Base-by-base conservation (phyloP, 2,113 vertebrate genomes). In the Mobula birostris region DNA sequence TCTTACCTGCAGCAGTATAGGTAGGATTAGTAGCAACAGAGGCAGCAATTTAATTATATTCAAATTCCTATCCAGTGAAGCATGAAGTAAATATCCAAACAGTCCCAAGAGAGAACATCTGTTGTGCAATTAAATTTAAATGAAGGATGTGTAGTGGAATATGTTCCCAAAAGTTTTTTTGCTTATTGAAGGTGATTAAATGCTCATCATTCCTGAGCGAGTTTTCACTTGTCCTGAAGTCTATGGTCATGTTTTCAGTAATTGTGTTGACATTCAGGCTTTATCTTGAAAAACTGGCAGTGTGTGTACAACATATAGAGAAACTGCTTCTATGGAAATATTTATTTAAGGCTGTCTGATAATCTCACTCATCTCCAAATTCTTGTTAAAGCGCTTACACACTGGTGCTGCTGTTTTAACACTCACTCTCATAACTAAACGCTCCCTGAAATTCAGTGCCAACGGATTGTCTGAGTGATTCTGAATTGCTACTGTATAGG, bases 211-310 rank as follows among this genome's bases (percentile, higher is more conserved):
- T 92, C n/a, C 88, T 19, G 8, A n/a, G 36, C 66, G 21, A 92
- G 66, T 63, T n/a, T 72, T 92, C 88, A 92, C 32, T 92, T 70
- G 66, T 40, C 66, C 88, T 92, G 66, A n/a, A 70, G 88, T 92
- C 21, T 36, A 63, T 21, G 88, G 32, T 24, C 7, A 6, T 91
- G 66, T 70, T n/a, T 70, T 72, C 66, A 70, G 88, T 70, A 24
- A n/a, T 63, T 70, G 63, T 92, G 66, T 70, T 40, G 66, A 70
- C 88, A 92, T 92, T 92, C 66, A 87, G 83, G 56, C 83, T 87
- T 87, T 83, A 83, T 24, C 80, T 83, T 83, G 80, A 48, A 83
- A 83, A 48, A 83, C 87, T 90, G 63, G n/a, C 61, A 63, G 58
- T 68, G 61, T 90, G 83, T 66, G 27, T 11, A 66, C 63, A 68